These are phyloP conservation scores for Orussus abietinus DNA, from an alignment of 1,140 invertebrate species.

Conservation along the genomic window DNA sequence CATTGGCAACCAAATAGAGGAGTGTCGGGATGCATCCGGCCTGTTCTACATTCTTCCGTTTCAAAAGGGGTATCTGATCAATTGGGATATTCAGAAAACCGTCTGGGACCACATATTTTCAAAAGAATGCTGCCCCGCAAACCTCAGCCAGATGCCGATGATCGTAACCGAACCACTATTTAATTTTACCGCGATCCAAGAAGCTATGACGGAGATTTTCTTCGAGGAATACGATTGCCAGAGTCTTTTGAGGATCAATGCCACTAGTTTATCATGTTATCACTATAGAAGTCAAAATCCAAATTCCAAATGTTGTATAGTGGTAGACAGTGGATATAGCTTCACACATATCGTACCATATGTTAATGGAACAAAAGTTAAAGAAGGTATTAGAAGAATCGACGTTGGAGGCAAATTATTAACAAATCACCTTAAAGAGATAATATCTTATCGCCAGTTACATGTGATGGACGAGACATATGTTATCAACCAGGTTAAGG, in stretches of 20 bases:
- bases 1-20: slow-evolving; percentile 90
- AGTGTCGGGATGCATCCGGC: slow-evolving; percentile 92
- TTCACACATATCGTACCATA: slow-evolving; percentile 95
- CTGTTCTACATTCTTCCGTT: slow-evolving; percentile 92
- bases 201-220: slow-evolving; percentile 91
- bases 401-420: slow-evolving; percentile 96
- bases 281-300: slow-evolving; percentile 59
- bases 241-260: slow-evolving; percentile 76
- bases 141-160: slow-evolving; percentile 73
- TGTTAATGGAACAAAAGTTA: slow-evolving; percentile 82
- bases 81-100: slow-evolving; percentile 94
- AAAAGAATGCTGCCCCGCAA: slow-evolving; percentile 78
- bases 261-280: slow-evolving; percentile 66
- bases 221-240: slow-evolving; percentile 97
- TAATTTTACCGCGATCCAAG: slow-evolving; percentile 90
- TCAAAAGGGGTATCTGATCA: slow-evolving; percentile 92
- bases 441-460: slow-evolving; percentile 93
- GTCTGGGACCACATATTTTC: slow-evolving; percentile 96
- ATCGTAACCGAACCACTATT: slow-evolving; percentile 92
- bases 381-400: slow-evolving; percentile 75
- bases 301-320: slow-evolving; percentile 70
- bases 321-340: slow-evolving; percentile 93
- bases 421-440: slow-evolving; percentile 97
- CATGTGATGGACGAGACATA: slow-evolving; percentile 99
- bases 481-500: slow-evolving; percentile 98